Evolutionary conservation across 2,797 vertebrate genomes (phyloP).

Genomic region (Phrynocephalus forsythii): DNA sequence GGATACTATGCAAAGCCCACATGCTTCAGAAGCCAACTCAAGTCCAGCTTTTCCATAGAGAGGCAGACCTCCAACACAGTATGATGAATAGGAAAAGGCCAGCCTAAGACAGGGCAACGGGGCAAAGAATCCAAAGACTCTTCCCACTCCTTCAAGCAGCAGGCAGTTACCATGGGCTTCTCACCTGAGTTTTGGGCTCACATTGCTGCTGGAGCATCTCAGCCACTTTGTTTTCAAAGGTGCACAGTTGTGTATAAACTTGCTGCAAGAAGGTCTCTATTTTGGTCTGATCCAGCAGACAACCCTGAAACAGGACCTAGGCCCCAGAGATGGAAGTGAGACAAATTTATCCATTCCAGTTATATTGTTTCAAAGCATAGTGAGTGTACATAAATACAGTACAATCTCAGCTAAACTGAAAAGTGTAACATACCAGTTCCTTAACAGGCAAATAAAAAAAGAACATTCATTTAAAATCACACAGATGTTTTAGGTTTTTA

Average conservation of each 20-base stretch:
- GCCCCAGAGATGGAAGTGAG: background rate
- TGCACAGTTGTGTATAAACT: conserved; percentile 91
- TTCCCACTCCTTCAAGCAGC: background rate
- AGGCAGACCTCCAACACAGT: background rate
- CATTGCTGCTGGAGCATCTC: conserved; percentile 92
- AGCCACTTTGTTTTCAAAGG: conserved; percentile 95
- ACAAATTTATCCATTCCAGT: background rate
- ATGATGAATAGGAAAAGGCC: background rate
- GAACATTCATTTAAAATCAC: background rate
- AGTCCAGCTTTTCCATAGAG: background rate
- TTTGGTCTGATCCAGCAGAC: conserved; percentile 88
- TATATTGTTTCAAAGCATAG: background rate
- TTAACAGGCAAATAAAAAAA: background rate
- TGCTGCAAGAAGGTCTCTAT: conserved; percentile 88
- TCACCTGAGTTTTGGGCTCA: conserved; percentile 80
- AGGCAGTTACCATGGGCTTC: conserved; percentile 8
- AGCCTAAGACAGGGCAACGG: background rate
- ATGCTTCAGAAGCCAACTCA: background rate
- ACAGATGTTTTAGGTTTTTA: background rate
- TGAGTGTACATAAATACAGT: background rate
- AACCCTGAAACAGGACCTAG: conserved; percentile 96
- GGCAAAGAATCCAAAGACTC: background rate
- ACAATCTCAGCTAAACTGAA: background rate
- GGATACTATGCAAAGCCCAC: background rate
- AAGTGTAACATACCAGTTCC: background rate